Percentiles rank a stretch among this genome's conserved stretches.
These are phyloP conservation scores for Anhinga anhinga DNA, from an alignment of 2,113 vertebrate species.

Conservation along the genomic window DNA sequence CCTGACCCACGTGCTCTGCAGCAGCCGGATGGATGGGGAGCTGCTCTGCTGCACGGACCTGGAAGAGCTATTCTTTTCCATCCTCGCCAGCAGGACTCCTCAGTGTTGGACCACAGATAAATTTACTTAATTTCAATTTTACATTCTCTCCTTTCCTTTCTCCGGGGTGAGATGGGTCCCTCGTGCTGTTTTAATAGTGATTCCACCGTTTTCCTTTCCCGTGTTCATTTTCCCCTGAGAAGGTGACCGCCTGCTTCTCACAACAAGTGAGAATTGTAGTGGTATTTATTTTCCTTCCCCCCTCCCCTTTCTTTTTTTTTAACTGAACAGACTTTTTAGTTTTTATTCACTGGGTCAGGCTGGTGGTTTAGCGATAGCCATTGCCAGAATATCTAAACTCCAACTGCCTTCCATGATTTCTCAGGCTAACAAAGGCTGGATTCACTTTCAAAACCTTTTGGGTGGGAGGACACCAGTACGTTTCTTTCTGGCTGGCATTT, in stretches of 20 bases:
- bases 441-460: constrained; percentile 35
- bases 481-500: constrained; percentile 51
- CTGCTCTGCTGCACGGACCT: not conserved
- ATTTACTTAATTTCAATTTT: not conserved
- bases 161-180: not conserved
- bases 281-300: not conserved
- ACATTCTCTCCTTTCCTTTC: not conserved
- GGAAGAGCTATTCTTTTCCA: not conserved
- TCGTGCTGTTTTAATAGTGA: not conserved
- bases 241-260: not conserved
- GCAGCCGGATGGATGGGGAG: not conserved
- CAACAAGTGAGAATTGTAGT: not conserved
- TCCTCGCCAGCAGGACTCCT: not conserved
- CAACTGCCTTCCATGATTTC: not conserved
- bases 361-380: not conserved
- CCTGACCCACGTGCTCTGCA: not conserved
- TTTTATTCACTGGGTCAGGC: not conserved
- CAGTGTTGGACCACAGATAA: not conserved
- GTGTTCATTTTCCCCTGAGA: not conserved
- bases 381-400: not conserved
- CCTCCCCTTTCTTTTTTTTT: too few relatives aligned
- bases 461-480: constrained; percentile 34
- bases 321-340: not conserved
- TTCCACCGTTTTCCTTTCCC: not conserved
- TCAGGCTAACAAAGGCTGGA: constrained; percentile 22